Base-by-base conservation (phyloP, 2,797 vertebrate species). In the Syngnathus rostellatus region DNA sequence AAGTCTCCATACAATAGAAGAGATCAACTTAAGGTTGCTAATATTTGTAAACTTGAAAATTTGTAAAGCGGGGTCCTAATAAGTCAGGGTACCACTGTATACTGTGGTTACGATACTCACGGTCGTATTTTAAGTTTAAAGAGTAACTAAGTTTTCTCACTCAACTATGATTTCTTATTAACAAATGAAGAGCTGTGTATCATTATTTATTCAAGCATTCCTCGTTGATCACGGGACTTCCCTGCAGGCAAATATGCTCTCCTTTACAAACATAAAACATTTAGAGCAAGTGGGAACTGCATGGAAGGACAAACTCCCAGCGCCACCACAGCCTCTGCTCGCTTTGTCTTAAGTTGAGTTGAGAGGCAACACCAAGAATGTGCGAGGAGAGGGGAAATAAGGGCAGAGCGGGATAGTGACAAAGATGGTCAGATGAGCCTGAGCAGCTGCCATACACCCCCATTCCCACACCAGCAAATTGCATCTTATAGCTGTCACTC, bases 401-500 rank as follows among this genome's bases (percentile, higher is more conserved):
- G 69, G 63, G 71, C 41, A 70, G 64, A 37, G 60, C 64, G 75
- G 75, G 72, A 71, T 77, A 67, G 40, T 65, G 72, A 74, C 77
- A 81, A 68, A 76, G 72, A 83, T 73, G 69, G 71, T 21, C 78
- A 80, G 83, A 89, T 88, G 85, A 83, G 72, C 81, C 71, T 78
- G 69, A 53, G 48, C 70, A 39, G 38, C 51, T 51, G 38, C 69
- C 72, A 38, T 40, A 31, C 59, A 68, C 62, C 68, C 66, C 54
- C 45, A 62, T 66, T 67, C 57, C 69, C 75, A 62, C 43, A 68
- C 60, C 67, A 75, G 79, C 84, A 85, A 90, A 87, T 90, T 91
- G 92, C 82, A 90, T 92, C 86, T 87, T 68, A 68, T 64, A 65
- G 71, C 81, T 78, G 79, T 75, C 78, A 74, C 82, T 83, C 73